Base-by-base conservation (phyloP, 1,140 invertebrate genomes). In the Drosophila elegans region DNA sequence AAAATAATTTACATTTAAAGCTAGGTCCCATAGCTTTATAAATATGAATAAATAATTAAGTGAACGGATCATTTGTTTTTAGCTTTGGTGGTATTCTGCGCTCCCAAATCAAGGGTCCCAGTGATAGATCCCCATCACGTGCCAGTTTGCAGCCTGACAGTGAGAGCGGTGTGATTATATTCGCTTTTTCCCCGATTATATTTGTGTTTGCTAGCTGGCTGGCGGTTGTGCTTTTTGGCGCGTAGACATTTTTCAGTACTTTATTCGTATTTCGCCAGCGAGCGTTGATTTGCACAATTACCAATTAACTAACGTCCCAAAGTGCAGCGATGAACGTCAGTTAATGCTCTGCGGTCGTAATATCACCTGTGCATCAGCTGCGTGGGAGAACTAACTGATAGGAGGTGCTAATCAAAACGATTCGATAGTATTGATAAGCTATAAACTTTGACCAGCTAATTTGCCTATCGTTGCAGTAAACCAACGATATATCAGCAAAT, bases 181-280 rank as follows among this genome's bases (percentile, higher is more conserved):
- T 42, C 11, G 34, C 32, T 55, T 41, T 49, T 36, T 16, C 32
- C 46, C 48, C n/a, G 45, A 7, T 12, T 51, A 54, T 36, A 10
- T 53, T 59, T 60, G 73, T 48, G 5, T 63, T 51, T 48, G 66
- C 59, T 38, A 54, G 63, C 46, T 38, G 39, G 29, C 9, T 85
- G 82, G 82, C 66, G 75, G 56, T 78, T 86, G 83, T 86, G 83
- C 63, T 51, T 83, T 86, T 88, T 66, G 62, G 83, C 83, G 79
- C 84, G 84, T 86, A 86, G 63, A 74, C 83, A 53, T 41, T 46
- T 36, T 68, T 51, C 44, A 52, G 36, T 36, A 34, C 12, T 32
- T 63, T 69, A 12, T 42, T 54, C 49, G 56, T 13, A 79, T 76
- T 82, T 86, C 82, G 62, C 83, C 78, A 88, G 56, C 39, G 29